Percentiles rank a stretch among this genome's conserved stretches.
These are phyloP conservation scores for Cyprinus carpio DNA, from an alignment of 2,113 vertebrate genomes.

Conservation along the genomic window DNA sequence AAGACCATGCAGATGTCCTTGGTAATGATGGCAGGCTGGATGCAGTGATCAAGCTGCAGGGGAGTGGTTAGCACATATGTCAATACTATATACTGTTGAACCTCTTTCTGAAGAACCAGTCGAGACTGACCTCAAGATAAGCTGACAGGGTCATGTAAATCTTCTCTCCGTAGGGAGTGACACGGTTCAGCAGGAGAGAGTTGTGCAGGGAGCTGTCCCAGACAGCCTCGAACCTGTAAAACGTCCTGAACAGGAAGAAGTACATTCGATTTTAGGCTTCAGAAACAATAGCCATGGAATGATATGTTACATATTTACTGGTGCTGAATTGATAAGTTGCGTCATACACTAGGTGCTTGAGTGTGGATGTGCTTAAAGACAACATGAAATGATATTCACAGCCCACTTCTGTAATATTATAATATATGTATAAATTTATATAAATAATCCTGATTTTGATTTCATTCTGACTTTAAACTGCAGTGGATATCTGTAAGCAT, in stretches of 20 bases:
- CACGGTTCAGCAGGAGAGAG: slow-evolving; percentile 93
- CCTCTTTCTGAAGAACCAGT: not conserved
- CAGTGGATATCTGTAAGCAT: not conserved
- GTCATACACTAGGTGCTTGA: not conserved
- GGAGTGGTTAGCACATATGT: slow-evolving; percentile 37
- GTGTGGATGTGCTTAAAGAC: slow-evolving; percentile 3
- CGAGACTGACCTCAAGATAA: slow-evolving; percentile 88
- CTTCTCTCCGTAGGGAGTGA: slow-evolving; percentile 96
- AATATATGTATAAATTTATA: too few relatives aligned
- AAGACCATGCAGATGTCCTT: slow-evolving; percentile 99
- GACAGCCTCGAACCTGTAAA: slow-evolving; percentile 95
- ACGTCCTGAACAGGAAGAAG: slow-evolving; percentile 77
- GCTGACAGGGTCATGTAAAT: slow-evolving; percentile 98
- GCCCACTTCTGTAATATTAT: not conserved
- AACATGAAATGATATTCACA: slow-evolving; percentile 12
- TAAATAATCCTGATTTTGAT: not conserved
- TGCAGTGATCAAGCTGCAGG: slow-evolving; percentile 94
- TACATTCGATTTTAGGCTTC: not conserved
- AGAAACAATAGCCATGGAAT: not conserved
- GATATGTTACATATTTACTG: not conserved
- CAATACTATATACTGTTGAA: not conserved
- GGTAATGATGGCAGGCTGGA: slow-evolving; percentile 96
- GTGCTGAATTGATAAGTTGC: not conserved
- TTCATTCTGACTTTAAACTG: slow-evolving; percentile 9
- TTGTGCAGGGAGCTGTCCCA: slow-evolving; percentile 99